Base-by-base conservation (phyloP, 2,797 vertebrate species). In the Parotocinclus haroldoi region DNA sequence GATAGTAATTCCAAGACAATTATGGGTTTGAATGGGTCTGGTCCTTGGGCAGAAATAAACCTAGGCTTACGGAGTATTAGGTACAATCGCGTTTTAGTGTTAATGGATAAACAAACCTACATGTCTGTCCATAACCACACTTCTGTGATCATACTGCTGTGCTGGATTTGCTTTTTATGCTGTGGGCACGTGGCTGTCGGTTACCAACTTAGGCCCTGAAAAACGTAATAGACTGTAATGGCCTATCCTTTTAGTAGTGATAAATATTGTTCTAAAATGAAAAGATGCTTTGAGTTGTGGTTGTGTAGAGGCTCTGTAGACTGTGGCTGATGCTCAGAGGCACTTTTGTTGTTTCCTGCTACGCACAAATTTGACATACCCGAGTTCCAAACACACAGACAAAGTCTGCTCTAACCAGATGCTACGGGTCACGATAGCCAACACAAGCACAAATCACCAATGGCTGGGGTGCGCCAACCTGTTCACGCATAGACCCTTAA, bases 21-120 rank as follows among this genome's bases (percentile, higher is more conserved):
- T 72, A 79, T 78, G 79, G 73, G 78, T 82, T 81, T 62, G 55
- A 76, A 78, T 60, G 68, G 44, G 60, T 79, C 74, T 79, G 65
- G 63, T 65, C 55, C 58, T 60, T 56, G 73, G 18, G 68, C 54
- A 62, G 49, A 63, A 72, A 72, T 70, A 55, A 63, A 76, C 49
- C 36, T 52, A 64, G 54, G 56, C 72, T 73, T 72, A 73, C 65
- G 56, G 55, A 61, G 58, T 69, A 78, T 71, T 68, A 73, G 61
- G 75, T 52, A 61, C 63, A 67, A 72, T 75, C 66, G 64, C 58
- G 61, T 46, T 70, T 67, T 68, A 58, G 61, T 64, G 72, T 75
- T 67, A 71, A 68, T 73, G 69, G 59, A 70, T 71, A 69, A 73
- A 63, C 67, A 74, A 78, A 76, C 69, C 55, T 54, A 66, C 50